Evolutionary conservation across 2,888 invertebrate species (phyloP), one percentile per base, ranked within the genome.

Genomic region (Leptopilina myrica): DNA sequence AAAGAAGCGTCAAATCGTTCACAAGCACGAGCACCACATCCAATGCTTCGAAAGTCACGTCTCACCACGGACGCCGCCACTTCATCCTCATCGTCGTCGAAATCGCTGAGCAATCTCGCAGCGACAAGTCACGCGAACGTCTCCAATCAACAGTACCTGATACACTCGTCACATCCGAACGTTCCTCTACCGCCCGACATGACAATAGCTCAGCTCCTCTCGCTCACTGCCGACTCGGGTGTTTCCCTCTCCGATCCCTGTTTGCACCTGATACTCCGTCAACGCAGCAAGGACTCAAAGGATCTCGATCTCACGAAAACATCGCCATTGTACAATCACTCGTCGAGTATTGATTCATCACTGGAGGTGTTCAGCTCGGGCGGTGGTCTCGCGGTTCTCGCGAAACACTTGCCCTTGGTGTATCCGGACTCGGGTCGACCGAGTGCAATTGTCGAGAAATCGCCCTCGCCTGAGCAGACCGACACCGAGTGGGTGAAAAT

Each of bases 341-440:
- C 81, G 26, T 78, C 80, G 8, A 87, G 88, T 66, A 88, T 93
- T 77, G 92, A 93, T 82, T 93, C 93, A 86, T 95, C 96, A 77
- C 93, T 98, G 87, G 96, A 97, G 88, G 95, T 96, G 86, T 98
- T 98, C 92, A 97, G 97, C 76, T 94, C 95, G 82, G 95, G 96
- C 85, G 98, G 98, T 79, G 98, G 98, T 2, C 93, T 98, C 79
- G 97, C 97, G 14, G 93, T 98, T 80, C 93, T 98, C 81, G 98
- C 98, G 0, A 96, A 97, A 88, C 96, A 97, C 85, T 93, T 98
- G 87, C 98, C 98, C 0, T 94, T 97, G 0, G 95, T 98, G 20
- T 97, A 96, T 92, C 97, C 97, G 6, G 96, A 97, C 83, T 92
- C 94, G 14, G 90, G 87, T 7, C 84, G 90, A 65, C 93, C 94